Base-by-base conservation (phyloP, 1,140 invertebrate species). In the Drosophila orena region DNA sequence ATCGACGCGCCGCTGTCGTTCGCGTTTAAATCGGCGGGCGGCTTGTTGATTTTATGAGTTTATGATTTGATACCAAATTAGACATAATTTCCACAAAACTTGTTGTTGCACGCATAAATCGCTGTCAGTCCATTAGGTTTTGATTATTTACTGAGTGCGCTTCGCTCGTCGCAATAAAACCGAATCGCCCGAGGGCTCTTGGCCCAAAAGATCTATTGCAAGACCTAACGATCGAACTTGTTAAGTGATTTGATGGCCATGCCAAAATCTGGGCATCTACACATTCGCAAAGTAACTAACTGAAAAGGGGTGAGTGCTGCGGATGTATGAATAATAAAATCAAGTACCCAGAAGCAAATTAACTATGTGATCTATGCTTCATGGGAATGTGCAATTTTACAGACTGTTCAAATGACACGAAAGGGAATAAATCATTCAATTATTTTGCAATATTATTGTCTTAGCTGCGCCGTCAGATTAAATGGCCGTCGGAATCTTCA, bases 1-100 rank as follows among this genome's bases (percentile, higher is more conserved):
- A 43, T 77, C 58, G 72, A 40, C 64, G 77, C 59, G 49, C 49
- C 59, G 68, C 20, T 56, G 78, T 75, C 71, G 77, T 56, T 50
- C n/a, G 62, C 70, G 50, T 34, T 62, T 46, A 52, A 69, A 80
- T 53, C 57, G 30, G 40, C 77, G 46, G 77, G 77, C 4, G 50
- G 40, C 54, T 83, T 83, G 62, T 84, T 77, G 66, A 77, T 80
- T 88, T 88, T 73, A 88, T 81, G 75, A 81, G 78, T 47, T 86
- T 81, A 86, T 85, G 81, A 85, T 81, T 86, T 86, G 60, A 88
- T 81, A 70, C 42, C 52, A 74, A 86, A 85, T 81, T 78, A 69
- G 35, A 70, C 57, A 70, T 65, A 78, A 86, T 74, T 81, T 17
- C 38, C 40, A n/a, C 38, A 17, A 61, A 34, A 34, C 43, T 58